These are phyloP conservation scores for Accipiter superciliosus DNA, from an alignment of 2,797 vertebrate genomes.

Conservation along the genomic window DNA sequence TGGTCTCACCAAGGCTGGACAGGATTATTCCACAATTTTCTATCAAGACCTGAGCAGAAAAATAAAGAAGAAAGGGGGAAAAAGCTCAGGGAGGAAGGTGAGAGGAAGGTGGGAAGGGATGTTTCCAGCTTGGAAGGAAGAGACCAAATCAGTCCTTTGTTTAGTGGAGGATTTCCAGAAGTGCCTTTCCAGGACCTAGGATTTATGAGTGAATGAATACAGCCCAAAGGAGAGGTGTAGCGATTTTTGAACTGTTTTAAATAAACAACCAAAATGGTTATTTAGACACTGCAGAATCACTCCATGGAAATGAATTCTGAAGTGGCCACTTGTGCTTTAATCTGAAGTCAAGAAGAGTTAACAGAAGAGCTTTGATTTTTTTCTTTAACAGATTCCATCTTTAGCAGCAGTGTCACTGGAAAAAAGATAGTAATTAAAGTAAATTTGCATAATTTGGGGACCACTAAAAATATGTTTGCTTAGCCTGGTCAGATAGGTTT, in stretches of 20 bases:
- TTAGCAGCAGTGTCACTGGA: background rate
- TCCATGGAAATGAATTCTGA: background rate
- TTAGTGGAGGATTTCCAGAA: background rate
- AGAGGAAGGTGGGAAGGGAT: background rate
- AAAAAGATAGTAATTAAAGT: background rate
- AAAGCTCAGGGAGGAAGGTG: background rate
- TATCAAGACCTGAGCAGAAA: background rate
- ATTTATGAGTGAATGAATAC: background rate
- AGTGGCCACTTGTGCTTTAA: slow-evolving; percentile 16
- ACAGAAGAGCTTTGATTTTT: slow-evolving; percentile 8
- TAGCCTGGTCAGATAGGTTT: background rate
- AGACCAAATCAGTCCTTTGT: background rate
- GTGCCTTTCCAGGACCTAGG: background rate
- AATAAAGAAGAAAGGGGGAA: background rate
- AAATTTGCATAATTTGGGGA: background rate
- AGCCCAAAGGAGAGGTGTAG: background rate
- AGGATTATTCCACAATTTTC: slow-evolving; percentile 21
- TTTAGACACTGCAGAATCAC: background rate
- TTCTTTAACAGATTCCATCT: background rate
- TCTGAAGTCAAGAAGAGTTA: background rate
- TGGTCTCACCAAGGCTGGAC: slow-evolving; percentile 34
- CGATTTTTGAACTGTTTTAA: background rate
- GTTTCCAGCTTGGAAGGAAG: background rate
- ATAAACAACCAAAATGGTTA: background rate
- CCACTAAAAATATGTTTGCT: background rate